A percentile compares a stretch with the other conserved stretches of the same genome.
phyloP scores from a whole-genome alignment of 2,888 invertebrate species.

The Drosophila pseudotakahashii region DNA sequence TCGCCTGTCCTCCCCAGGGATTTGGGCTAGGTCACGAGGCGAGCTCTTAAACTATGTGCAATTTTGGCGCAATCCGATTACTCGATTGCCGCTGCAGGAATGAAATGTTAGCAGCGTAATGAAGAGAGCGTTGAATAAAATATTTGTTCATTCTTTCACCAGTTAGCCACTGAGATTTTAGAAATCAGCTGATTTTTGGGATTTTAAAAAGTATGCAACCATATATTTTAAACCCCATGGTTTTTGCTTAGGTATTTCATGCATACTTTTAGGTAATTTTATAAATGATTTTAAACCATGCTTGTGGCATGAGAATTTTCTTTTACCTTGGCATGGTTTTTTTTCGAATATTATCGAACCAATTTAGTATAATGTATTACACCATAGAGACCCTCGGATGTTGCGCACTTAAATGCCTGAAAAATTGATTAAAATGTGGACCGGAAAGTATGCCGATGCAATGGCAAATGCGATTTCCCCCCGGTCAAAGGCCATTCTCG shows the following conservation, averaged over 20 bases:
- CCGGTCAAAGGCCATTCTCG: constrained; percentile 26
- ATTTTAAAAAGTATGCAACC: no score
- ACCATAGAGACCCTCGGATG: constrained; percentile 10
- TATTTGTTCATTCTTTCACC: no score
- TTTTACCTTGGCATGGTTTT: no score
- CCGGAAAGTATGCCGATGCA: constrained; percentile 19
- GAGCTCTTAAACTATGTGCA: constrained; percentile 11
- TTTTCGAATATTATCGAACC: not conserved
- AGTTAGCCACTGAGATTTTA: no score
- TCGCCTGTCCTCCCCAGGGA: constrained; percentile 19
- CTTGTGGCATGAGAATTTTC: no score
- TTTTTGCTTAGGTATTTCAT: no score
- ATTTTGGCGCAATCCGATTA: not conserved
- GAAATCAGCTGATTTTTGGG: not conserved
- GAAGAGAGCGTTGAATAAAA: no score
- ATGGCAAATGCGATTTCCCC: constrained; percentile 43
- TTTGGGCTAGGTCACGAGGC: constrained; percentile 25
- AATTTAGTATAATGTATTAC: not conserved
- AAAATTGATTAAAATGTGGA: constrained; percentile 34
- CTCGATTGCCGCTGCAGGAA: not conserved
- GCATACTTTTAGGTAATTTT: no score
- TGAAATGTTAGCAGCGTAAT: not conserved
- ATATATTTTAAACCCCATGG: no score
- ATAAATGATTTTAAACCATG: no score
- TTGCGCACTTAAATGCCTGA: constrained; percentile 13